These are phyloP conservation scores for Drosophila dunni DNA, from an alignment of 1,140 invertebrate genomes.

Conservation along the genomic window DNA sequence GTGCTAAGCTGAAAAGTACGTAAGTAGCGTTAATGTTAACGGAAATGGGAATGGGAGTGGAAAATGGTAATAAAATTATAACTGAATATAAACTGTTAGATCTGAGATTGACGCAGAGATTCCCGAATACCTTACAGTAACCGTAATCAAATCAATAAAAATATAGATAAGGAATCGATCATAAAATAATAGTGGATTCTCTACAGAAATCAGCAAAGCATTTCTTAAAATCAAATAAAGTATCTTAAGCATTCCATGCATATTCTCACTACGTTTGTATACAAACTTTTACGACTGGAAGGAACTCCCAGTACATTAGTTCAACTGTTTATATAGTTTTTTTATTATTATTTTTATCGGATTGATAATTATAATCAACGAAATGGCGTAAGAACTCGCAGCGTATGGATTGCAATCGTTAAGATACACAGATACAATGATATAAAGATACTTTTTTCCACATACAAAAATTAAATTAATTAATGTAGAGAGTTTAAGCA, in stretches of 20 bases:
- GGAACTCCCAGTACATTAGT: constrained; percentile 4
- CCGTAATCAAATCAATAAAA: not conserved
- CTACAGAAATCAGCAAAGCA: not conserved
- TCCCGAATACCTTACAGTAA: not conserved
- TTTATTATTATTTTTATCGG: not conserved
- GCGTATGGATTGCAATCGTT: constrained; percentile 4
- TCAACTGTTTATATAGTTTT: constrained; percentile 3
- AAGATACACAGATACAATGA: not conserved
- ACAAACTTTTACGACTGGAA: not conserved
- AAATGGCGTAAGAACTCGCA: not conserved
- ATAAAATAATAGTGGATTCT: no score
- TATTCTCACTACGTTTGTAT: not conserved
- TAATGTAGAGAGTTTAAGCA: constrained; percentile 2
- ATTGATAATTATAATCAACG: constrained; percentile 6
- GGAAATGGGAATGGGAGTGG: constrained; percentile 3
- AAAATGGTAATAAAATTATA: not conserved
- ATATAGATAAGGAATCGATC: not conserved
- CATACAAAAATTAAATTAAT: not conserved
- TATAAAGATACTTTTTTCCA: not conserved
- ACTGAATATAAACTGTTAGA: not conserved
- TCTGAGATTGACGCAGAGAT: not conserved
- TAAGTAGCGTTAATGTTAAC: constrained; percentile 42
- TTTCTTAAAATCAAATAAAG: not conserved
- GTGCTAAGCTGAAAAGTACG: constrained; percentile 43
- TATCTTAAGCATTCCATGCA: constrained; percentile 2